Conservation (phyloP, 2,113 vertebrate genomes). For the Dicaeum eximium region DNA sequence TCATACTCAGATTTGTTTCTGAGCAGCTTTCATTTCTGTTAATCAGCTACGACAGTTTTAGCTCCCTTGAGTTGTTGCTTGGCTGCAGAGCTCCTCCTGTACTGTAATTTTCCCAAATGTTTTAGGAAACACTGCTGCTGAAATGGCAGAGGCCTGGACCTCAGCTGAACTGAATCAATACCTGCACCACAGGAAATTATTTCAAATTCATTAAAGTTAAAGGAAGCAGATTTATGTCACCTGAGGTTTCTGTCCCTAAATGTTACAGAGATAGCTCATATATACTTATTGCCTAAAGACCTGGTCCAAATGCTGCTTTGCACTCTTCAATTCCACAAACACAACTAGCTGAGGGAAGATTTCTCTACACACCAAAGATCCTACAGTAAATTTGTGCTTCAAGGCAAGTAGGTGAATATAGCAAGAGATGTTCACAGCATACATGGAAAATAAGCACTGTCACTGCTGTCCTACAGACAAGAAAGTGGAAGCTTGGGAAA, state of each 20-base stretch:
- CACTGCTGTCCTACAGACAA: neutral
- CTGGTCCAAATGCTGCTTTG: neutral
- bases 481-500: neutral
- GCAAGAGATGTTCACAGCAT: neutral
- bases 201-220: neutral
- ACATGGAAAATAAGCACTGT: neutral
- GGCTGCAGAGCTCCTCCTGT: slow-evolving; percentile 9
- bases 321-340: neutral
- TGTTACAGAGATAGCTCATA: neutral
- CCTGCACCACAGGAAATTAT: neutral
- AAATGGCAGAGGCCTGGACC: neutral
- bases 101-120: neutral
- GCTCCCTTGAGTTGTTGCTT: slow-evolving; percentile 40
- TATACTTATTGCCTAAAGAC: neutral
- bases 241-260: neutral
- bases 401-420: neutral
- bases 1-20: slow-evolving; percentile 53
- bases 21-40: slow-evolving; percentile 60
- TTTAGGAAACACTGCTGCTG: neutral
- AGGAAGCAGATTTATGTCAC: neutral
- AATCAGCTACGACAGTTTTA: slow-evolving; percentile 59
- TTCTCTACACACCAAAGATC: neutral
- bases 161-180: neutral
- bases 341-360: neutral
- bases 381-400: neutral